Evolutionary conservation across 2,888 invertebrate species (phyloP).

Genomic region (Apantesis nais): DNA sequence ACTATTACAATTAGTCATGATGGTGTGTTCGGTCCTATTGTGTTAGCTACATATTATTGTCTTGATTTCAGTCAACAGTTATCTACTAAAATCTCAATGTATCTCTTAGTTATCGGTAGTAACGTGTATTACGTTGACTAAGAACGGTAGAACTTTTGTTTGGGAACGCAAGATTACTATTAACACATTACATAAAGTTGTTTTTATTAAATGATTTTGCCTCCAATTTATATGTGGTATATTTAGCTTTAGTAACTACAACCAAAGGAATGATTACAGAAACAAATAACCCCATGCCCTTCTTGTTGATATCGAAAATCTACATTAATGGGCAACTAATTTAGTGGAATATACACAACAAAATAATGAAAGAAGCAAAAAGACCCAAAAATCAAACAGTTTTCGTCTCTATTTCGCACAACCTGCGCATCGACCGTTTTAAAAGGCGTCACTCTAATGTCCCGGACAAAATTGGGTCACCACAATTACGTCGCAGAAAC

Average conservation of each 20-base stretch:
- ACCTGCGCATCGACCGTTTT: slow-evolving; percentile 16
- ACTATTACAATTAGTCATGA: neutral
- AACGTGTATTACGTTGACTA: too few relatives aligned
- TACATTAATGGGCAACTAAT: slow-evolving; percentile 12
- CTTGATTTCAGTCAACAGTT: neutral
- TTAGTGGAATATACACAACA: slow-evolving; percentile 6
- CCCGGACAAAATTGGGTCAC: slow-evolving; percentile 68
- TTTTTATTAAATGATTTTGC: too few relatives aligned
- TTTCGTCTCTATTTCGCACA: slow-evolving; percentile 20
- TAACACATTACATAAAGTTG: neutral
- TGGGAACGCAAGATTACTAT: neutral
- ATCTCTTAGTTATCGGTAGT: too few relatives aligned
- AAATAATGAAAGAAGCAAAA: neutral
- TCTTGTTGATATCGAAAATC: neutral
- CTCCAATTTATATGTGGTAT: too few relatives aligned
- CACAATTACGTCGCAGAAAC: slow-evolving; percentile 67
- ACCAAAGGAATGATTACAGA: neutral
- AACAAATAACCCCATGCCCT: neutral
- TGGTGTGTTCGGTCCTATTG: neutral
- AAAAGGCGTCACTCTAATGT: slow-evolving; percentile 36
- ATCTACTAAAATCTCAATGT: too few relatives aligned
- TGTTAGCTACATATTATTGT: neutral
- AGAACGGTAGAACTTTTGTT: neutral
- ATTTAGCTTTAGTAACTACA: neutral
- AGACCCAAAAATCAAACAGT: slow-evolving; percentile 8